These are phyloP conservation scores for Enteromius anoplus DNA, from an alignment of 2,797 vertebrate species.

Conservation along the genomic window DNA sequence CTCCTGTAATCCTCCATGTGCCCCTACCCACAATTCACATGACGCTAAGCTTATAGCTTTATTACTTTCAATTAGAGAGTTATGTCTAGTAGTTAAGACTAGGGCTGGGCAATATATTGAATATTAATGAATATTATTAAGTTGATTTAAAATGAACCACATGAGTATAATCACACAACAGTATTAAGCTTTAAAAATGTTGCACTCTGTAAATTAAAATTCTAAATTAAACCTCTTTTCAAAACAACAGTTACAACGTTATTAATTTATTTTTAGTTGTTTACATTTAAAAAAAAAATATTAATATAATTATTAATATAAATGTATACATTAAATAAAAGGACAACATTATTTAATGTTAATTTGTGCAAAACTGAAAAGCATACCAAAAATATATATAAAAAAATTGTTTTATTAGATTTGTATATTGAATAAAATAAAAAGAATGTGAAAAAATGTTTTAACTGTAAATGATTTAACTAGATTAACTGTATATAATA, in stretches of 20 bases:
- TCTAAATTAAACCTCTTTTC: background rate
- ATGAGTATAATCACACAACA: background rate
- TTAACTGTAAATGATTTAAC: background rate
- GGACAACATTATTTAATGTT: background rate
- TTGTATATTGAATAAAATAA: background rate
- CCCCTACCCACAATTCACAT: background rate
- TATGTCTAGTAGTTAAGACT: background rate
- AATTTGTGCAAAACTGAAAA: background rate
- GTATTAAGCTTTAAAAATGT: background rate
- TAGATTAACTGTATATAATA: background rate
- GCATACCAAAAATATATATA: no score
- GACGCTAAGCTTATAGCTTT: background rate
- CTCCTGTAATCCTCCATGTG: conserved; percentile 12
- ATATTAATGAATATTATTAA: background rate
- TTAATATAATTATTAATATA: background rate
- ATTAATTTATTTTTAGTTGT: background rate
- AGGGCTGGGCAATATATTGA: conserved; percentile 18
- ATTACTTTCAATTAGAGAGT: conserved; percentile 9
- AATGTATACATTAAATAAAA: background rate
- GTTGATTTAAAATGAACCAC: background rate
- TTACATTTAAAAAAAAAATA: background rate
- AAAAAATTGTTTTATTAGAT: background rate
- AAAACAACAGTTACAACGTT: no score
- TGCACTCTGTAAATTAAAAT: background rate
- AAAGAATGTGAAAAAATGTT: background rate